phyloP scores from a whole-genome alignment of 1,140 invertebrate species.

The Ephestia elutella region DNA sequence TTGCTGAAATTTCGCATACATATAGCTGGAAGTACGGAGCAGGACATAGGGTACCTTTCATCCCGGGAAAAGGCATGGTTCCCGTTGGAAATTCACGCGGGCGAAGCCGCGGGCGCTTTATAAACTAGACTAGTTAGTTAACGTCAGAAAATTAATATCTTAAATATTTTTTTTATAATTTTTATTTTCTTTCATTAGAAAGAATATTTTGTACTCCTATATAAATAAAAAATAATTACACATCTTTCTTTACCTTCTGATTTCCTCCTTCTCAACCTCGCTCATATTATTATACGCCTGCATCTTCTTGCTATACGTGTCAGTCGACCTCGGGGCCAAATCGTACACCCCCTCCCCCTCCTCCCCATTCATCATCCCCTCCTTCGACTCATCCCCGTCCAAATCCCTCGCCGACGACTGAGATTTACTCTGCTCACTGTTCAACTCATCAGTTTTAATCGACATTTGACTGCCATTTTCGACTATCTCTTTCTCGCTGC shows the following conservation, averaged over 20 bases:
- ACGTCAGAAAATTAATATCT: too few species aligned
- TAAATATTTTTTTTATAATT: too few species aligned
- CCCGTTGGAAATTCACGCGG: not conserved
- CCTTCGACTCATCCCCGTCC: constrained; percentile 33
- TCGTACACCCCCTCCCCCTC: constrained; percentile 65
- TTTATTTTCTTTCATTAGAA: too few species aligned
- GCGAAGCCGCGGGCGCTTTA: not conserved
- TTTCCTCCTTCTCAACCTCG: constrained; percentile 62
- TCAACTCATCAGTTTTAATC: constrained; percentile 58
- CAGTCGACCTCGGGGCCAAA: constrained; percentile 52
- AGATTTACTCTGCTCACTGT: constrained; percentile 49
- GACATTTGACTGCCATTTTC: constrained; percentile 58
- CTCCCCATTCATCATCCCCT: constrained; percentile 54
- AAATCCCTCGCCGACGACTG: constrained; percentile 38
- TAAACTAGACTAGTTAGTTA: too few species aligned
- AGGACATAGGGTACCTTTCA: too few species aligned
- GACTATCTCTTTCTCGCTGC: constrained; percentile 37
- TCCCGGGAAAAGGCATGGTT: too few species aligned
- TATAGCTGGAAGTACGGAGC: too few species aligned
- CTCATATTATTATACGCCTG: constrained; percentile 63
- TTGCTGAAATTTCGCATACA: too few species aligned
- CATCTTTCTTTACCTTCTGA: constrained; percentile 59
- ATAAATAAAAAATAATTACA: too few species aligned
- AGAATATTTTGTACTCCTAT: too few species aligned
- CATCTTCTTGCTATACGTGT: constrained; percentile 67